phyloP scores from a whole-genome alignment of 2,888 invertebrate species.

The Mythimna pallens region DNA sequence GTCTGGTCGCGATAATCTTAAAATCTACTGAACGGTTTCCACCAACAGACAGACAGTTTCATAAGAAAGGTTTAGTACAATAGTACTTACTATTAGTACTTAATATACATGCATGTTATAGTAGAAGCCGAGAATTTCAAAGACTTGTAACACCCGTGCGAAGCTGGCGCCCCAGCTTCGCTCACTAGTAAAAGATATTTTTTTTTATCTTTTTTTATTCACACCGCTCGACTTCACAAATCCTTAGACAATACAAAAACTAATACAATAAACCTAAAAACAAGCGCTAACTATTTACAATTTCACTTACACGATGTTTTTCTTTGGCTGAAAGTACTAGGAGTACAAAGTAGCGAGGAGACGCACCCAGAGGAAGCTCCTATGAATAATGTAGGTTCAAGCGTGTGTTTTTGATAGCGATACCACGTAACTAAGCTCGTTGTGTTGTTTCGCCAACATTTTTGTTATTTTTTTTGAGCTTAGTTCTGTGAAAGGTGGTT shows the following conservation, averaged over 20 bases:
- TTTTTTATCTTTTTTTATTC: not conserved
- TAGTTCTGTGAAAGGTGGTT: not conserved
- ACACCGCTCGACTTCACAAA: not conserved
- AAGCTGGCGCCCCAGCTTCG: no score
- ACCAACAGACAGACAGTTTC: no score
- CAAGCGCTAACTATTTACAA: constrained; percentile 18
- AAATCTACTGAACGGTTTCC: no score
- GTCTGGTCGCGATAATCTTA: no score
- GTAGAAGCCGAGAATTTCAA: no score
- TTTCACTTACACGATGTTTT: constrained; percentile 27
- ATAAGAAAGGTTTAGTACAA: no score
- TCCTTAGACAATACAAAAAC: not conserved
- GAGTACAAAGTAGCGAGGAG: constrained; percentile 29
- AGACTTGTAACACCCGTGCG: no score
- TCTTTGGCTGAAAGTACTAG: constrained; percentile 36
- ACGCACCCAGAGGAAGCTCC: constrained; percentile 30
- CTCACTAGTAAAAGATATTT: no score
- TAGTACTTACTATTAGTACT: no score
- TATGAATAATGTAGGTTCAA: constrained; percentile 59
- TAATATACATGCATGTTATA: no score
- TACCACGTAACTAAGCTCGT: constrained; percentile 40
- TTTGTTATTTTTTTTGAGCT: constrained; percentile 19
- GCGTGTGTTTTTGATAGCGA: constrained; percentile 55
- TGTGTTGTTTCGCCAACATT: constrained; percentile 29
- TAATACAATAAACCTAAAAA: constrained; percentile 22